Evolutionary conservation across 2,113 vertebrate species (phyloP), one percentile per base, ranked within the genome.

Genomic region (Scopus umbretta): DNA sequence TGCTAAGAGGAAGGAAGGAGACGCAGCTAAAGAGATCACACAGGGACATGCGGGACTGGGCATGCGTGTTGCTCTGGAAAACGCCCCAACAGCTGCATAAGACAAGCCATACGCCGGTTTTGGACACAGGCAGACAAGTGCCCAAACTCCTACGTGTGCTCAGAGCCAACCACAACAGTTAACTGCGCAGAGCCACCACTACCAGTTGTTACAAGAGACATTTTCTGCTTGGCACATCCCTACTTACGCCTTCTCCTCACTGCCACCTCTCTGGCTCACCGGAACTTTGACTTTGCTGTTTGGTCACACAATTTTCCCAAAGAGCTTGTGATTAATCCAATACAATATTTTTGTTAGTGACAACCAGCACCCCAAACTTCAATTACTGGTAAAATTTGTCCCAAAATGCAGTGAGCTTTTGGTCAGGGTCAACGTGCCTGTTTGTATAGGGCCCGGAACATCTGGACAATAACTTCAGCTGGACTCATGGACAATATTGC

Each of bases 181-280:
- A 81, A 34, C 43, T 25, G 56, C 2, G 0, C 40, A 34, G 63
- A 66, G 27, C n/a, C 66, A 40, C 27, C 1, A 2, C 1, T 56
- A 42, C 2, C 5, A 32, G 42, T 27, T 49, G 8, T 45, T 68
- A 34, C 0, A 1, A n/a, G 14, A 62, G 23, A 52, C 2, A 5
- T 72, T 65, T 71, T 56, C 49, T 0, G 2, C 83, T n/a, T 47
- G n/a, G 40, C 34, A 40, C 0, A 0, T 92, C 42, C 32, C 10
- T 49, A 1, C 13, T 55, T 40, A 53, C 0, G 2, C 25, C 18
- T 23, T 79, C 47, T 65, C 21, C 40, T 90, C 53, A 50, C 11
- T 23, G 68, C 47, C 40, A 30, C 40, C 70, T 59, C 40, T 82
- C 23, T 2, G 3, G 38, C 75, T 81, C 43, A 36, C 13, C 26